Percentiles rank a stretch among this genome's conserved stretches.
Evolutionary conservation across 2,888 invertebrate species (phyloP).

Genomic region (Lithophane semibrunnea): DNA sequence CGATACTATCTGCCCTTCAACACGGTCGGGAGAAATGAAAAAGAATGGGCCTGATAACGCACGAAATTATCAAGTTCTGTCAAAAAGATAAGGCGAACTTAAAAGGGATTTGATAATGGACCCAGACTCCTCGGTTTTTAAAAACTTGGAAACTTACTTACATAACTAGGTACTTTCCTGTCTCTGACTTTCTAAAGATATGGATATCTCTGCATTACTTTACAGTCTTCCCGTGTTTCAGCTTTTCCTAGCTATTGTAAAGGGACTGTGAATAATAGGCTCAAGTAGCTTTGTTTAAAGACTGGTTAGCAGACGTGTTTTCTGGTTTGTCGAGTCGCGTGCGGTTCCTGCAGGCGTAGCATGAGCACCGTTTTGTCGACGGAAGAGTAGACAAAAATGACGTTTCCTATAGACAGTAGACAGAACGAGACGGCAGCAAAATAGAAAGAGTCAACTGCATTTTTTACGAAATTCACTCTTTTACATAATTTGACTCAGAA

Average conservation of each 20-base stretch:
- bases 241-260: conserved; percentile 31
- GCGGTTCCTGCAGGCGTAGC: too few species aligned
- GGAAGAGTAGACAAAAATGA: too few species aligned
- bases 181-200: conserved; percentile 27
- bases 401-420: too few species aligned
- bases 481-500: too few species aligned
- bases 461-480: too few species aligned
- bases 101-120: conserved; percentile 50
- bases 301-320: conserved; percentile 39
- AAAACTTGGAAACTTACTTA: conserved; percentile 32
- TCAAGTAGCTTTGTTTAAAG: conserved; percentile 46
- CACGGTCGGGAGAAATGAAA: conserved; percentile 34
- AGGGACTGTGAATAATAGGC: conserved; percentile 37
- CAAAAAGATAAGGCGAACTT: conserved; percentile 45
- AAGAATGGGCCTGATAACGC: conserved; percentile 46
- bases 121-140: conserved; percentile 34
- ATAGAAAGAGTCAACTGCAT: too few species aligned
- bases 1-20: conserved; percentile 18
- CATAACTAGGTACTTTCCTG: conserved; percentile 21
- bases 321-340: conserved; percentile 43
- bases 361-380: too few species aligned
- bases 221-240: conserved; percentile 3
- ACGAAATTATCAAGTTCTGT: conserved; percentile 58
- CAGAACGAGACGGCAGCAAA: too few species aligned
- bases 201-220: conserved; percentile 29